These are phyloP conservation scores for Ophion ventricosus DNA, from an alignment of 2,888 invertebrate genomes.

Conservation along the genomic window DNA sequence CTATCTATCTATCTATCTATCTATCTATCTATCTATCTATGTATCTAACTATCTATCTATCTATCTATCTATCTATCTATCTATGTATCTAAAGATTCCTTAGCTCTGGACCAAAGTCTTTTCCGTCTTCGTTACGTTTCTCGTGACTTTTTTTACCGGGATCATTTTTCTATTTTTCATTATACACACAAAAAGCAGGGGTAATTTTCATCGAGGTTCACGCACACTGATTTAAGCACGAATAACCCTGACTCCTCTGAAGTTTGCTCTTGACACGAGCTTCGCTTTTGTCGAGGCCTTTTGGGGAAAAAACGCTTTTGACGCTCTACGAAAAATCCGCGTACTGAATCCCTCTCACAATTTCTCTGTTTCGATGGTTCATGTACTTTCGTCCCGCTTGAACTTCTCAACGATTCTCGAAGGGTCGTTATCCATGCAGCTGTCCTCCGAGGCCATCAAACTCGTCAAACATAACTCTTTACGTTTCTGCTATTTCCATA, in stretches of 20 bases:
- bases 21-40: no score
- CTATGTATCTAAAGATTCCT: conserved; percentile 28
- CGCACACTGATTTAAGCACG: conserved; percentile 23
- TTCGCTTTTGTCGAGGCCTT: conserved; percentile 29
- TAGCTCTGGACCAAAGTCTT: conserved; percentile 15
- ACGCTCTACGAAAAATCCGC: conserved; percentile 36
- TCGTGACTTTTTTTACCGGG: conserved; percentile 8
- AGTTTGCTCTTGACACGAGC: conserved; percentile 9
- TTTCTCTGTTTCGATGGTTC: conserved; percentile 18
- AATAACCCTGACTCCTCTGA: conserved; percentile 1
- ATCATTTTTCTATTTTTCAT: conserved; percentile 48
- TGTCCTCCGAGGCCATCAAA: conserved; percentile 2
- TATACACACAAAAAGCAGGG: conserved; percentile 35
- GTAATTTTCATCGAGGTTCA: conserved; percentile 53
- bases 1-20: no score
- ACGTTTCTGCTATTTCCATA: background rate
- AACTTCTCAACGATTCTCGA: conserved; percentile 8
- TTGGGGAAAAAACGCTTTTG: conserved; percentile 33
- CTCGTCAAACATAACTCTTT: background rate
- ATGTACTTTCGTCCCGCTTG: background rate
- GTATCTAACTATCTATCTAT: no score
- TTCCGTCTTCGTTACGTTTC: conserved; percentile 26
- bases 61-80: no score
- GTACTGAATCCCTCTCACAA: conserved; percentile 11
- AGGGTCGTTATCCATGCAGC: background rate